A percentile compares a stretch with the other conserved stretches of the same genome.
Conservation (phyloP, 2,888 invertebrate genomes). For the Chalcis sispes region DNA sequence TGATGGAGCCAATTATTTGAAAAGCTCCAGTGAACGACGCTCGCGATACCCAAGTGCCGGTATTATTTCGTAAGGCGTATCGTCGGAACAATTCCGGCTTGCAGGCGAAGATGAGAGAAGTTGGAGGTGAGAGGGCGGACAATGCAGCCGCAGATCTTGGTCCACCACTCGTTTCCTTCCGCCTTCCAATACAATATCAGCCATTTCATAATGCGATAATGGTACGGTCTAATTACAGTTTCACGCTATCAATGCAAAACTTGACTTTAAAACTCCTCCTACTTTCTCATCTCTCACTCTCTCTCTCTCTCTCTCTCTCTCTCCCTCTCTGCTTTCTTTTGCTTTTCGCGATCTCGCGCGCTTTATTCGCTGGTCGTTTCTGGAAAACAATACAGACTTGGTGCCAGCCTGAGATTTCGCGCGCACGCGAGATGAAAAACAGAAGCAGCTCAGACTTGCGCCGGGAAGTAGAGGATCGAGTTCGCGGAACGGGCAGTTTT, state of each 20-base stretch:
- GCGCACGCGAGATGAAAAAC: not conserved
- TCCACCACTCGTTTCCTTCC: not conserved
- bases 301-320: too few species aligned
- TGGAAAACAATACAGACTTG: constrained; percentile 24
- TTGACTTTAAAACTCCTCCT: too few species aligned
- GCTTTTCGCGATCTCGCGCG: not conserved
- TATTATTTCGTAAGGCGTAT: constrained; percentile 14
- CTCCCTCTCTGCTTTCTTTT: too few species aligned
- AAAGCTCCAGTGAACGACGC: not conserved
- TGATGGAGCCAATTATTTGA: not conserved
- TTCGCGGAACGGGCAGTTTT: constrained; percentile 8
- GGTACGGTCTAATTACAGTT: constrained; percentile 39
- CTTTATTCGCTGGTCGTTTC: constrained; percentile 14
- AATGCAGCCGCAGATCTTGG: not conserved
- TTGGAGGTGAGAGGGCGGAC: not conserved
- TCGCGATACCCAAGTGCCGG: not conserved
- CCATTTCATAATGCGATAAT: constrained; percentile 34
- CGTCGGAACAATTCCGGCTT: not conserved
- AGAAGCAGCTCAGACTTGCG: too few species aligned
- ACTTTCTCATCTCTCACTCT: not conserved
- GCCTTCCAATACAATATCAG: not conserved
- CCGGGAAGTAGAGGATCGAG: not conserved
- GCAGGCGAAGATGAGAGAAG: too few species aligned
- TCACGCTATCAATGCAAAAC: constrained; percentile 28
- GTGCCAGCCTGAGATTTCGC: constrained; percentile 5